Evolutionary conservation across 1,140 invertebrate species (phyloP), one percentile per base, ranked within the genome.

Genomic region (Contarinia nasturtii): DNA sequence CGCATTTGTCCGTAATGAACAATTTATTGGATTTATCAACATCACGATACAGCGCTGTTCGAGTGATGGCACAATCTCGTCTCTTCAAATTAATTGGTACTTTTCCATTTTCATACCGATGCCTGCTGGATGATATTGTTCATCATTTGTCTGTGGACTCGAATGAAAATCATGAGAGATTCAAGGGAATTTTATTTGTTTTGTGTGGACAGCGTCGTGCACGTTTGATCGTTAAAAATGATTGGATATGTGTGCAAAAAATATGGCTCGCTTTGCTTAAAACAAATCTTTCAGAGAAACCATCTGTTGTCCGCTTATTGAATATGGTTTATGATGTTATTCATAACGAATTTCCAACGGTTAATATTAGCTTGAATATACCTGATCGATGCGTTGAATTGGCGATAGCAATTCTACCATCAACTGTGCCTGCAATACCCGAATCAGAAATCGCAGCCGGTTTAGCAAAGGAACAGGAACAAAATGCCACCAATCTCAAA

Each of bases 141-240:
- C 61, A 75, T 27, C 69, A 74, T 48, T 61, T 88, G 7, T 52
- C 61, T 15, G 65, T 67, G 41, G 72, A 80, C 60, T 67, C 72
- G 1, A 68, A 71, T 36, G 58, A 67, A 44, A 59, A 77, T 55
- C 78, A 82, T 58, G 79, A 87, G 54, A 69, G 76, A 41, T 80
- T 85, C 49, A 87, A 89, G 68, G 88, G 88, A 33, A 73, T 76
- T 8, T 61, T 94, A 15, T 85, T 82, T 62, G 69, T 90, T 19
- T 61, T 94, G 18, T 72, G 74, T 0, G 76, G 77, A 54, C 62
- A 63, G 20, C 49, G 53, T 38, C 48, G 54, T 2, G 65, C 67
- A 0, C 75, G 77, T 1, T 60, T 89, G 8, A 60, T 82, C 2
- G 71, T 75, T 7, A 75, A 77, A 54, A 75, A 77, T 48, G 76